Evolutionary conservation across 2,797 vertebrate species (phyloP), one percentile per base, ranked within the genome.

Genomic region (Anguilla megastoma): DNA sequence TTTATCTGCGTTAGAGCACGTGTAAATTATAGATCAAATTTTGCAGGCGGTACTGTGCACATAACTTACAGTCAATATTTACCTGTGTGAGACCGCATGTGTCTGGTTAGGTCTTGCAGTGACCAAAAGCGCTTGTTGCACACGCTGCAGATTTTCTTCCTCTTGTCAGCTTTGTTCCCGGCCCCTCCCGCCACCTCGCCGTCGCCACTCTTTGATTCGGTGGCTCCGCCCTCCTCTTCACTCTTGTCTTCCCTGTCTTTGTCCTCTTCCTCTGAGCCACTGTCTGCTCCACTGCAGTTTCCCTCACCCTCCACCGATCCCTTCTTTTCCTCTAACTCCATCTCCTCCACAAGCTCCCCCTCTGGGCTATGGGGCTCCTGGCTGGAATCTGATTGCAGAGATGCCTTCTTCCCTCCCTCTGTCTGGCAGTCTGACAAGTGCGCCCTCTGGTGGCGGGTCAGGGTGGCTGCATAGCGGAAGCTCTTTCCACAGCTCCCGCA

Each of bases 41-140:
- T 56, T 16, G 10, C 16, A 8, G 16, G 56, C 16, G 14, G 56
- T 58, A 18, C 56, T 27, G 63, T n/a, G n/a, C n/a, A 27, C 6
- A 21, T 45, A 36, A 41, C 74, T 41, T 79, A 45, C 74, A 79
- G 36, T 79, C 74, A 36, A 9, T 48, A 82, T 60, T 91, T 92
- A 99, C 98, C 98, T 95, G 98, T 99, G 94, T 99, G 98, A 33
- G 98, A 99, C 92, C 98, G 94, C 97, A 98, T 99, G 94, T 99
- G 98, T 88, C 98, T 94, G 0, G 98, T 99, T 93, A 99, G 96
- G 94, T 99, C 98, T 94, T 99, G 98, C 91, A 99, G 96, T 27
- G 98, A 99, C 98, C 98, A 99, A 96, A 99, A 99, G 50, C 98
- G 95, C 90, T 99, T 99, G 86, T 95, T 97, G 90, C 98, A 99